Evolutionary conservation across 2,113 vertebrate species (phyloP).

Genomic region (Embiotoca jacksoni): DNA sequence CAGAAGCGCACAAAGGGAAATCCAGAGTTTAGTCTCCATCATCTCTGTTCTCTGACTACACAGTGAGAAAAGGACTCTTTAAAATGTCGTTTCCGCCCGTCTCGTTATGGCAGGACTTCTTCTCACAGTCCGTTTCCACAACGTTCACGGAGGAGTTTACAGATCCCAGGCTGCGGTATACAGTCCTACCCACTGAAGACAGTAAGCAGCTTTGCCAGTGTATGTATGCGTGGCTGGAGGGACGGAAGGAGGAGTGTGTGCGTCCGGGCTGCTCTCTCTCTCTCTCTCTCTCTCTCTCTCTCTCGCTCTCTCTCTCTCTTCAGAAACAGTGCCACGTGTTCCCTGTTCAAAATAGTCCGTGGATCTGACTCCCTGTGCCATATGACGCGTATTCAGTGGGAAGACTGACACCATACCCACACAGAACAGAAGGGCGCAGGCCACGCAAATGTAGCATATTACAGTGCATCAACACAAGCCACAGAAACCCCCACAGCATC

Average conservation of each 20-base stretch:
- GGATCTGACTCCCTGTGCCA: conserved; percentile 25
- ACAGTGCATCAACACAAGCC: background rate
- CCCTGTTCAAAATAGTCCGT: conserved; percentile 58
- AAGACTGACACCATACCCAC: conserved; percentile 13
- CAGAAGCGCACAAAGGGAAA: conserved; percentile 70
- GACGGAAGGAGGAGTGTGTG: conserved; percentile 43
- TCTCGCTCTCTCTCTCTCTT: conserved; percentile 35
- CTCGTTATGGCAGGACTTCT: background rate
- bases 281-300: conserved; percentile 37
- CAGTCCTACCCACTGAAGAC: conserved; percentile 3
- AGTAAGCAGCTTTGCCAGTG: conserved; percentile 32
- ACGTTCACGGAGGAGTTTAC: conserved; percentile 10
- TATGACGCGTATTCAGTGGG: conserved; percentile 3
- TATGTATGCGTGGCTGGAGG: conserved; percentile 67
- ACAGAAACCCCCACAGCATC: background rate
- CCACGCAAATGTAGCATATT: background rate
- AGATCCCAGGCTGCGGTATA: background rate
- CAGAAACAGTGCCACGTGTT: conserved; percentile 79
- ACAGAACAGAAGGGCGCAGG: background rate
- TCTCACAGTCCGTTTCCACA: background rate
- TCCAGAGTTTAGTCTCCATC: conserved; percentile 74
- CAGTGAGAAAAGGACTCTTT: conserved; percentile 10
- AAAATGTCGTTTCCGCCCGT: background rate
- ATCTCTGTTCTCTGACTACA: conserved; percentile 20
- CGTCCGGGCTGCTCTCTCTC: conserved; percentile 5